phyloP scores from a whole-genome alignment of 2,113 vertebrate genomes.

The Xenopus laevis region DNA sequence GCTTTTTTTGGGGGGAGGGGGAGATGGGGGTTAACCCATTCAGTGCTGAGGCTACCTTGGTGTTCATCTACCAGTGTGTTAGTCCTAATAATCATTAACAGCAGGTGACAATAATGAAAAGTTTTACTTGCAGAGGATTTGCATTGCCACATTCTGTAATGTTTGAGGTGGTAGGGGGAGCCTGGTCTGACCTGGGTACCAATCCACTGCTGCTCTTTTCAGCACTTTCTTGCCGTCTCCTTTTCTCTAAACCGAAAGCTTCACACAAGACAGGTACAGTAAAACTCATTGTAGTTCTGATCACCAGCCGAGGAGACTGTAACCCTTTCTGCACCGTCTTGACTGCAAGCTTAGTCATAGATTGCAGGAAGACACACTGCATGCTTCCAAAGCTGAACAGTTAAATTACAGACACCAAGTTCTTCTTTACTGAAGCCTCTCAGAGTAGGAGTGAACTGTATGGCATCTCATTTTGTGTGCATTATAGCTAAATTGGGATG shows the following conservation, averaged over 20 bases:
- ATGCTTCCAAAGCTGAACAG: not conserved
- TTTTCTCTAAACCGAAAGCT: slow-evolving; percentile 4
- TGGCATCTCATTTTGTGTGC: too few species aligned
- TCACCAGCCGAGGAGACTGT: not conserved
- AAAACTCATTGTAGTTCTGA: not conserved
- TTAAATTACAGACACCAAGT: not conserved
- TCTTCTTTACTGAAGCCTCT: too few species aligned
- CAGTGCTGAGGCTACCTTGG: not conserved
- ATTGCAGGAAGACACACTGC: not conserved
- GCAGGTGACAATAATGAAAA: slow-evolving; percentile 8
- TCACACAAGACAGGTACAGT: slow-evolving; percentile 17
- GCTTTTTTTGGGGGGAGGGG: slow-evolving; percentile 25
- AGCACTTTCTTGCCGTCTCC: not conserved
- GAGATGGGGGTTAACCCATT: slow-evolving; percentile 34
- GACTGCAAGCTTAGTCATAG: not conserved
- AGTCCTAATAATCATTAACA: not conserved
- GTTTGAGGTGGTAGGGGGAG: not conserved
- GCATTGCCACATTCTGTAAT: slow-evolving; percentile 14
- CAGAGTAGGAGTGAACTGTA: too few species aligned
- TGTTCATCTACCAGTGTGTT: not conserved
- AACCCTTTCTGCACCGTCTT: slow-evolving; percentile 6
- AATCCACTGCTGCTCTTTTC: slow-evolving; percentile 21
- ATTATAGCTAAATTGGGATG: too few species aligned
- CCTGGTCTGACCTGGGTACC: slow-evolving; percentile 35
- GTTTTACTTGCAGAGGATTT: slow-evolving; percentile 29